Conservation (phyloP, 1,140 invertebrate species). For the Drosophila yakuba region DNA sequence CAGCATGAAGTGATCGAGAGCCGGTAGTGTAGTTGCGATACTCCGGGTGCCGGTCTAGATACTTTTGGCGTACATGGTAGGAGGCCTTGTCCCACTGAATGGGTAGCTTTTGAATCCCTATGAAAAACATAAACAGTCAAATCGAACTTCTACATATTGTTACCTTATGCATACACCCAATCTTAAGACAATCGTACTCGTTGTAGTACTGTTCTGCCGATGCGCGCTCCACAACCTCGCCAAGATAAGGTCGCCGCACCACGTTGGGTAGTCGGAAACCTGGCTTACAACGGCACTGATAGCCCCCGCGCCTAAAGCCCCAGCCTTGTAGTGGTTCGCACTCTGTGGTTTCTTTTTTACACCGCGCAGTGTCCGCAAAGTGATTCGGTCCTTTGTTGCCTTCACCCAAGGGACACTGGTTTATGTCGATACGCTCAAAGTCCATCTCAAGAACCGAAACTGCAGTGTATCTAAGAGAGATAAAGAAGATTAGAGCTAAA, state of each 20-base stretch:
- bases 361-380: conserved; percentile 95
- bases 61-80: conserved; percentile 89
- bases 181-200: conserved; percentile 95
- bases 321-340: conserved; percentile 98
- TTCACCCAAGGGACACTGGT: conserved; percentile 95
- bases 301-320: conserved; percentile 97
- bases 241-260: conserved; percentile 94
- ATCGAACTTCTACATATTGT: background rate
- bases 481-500: background rate
- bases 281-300: conserved; percentile 97
- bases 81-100: conserved; percentile 91
- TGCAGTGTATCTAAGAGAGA: conserved; percentile 92
- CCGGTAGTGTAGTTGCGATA: conserved; percentile 90
- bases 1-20: conserved; percentile 87
- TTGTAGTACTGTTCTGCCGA: conserved; percentile 96
- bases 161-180: conserved; percentile 92
- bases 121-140: background rate
- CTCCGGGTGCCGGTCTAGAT: conserved; percentile 90
- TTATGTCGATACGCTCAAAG: conserved; percentile 98
- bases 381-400: conserved; percentile 95
- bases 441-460: conserved; percentile 97
- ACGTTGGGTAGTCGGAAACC: conserved; percentile 94
- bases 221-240: conserved; percentile 96
- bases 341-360: conserved; percentile 97
- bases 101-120: conserved; percentile 93